Evolutionary conservation across 2,888 invertebrate genomes (phyloP).

Genomic region (Perizoma affinitatum): DNA sequence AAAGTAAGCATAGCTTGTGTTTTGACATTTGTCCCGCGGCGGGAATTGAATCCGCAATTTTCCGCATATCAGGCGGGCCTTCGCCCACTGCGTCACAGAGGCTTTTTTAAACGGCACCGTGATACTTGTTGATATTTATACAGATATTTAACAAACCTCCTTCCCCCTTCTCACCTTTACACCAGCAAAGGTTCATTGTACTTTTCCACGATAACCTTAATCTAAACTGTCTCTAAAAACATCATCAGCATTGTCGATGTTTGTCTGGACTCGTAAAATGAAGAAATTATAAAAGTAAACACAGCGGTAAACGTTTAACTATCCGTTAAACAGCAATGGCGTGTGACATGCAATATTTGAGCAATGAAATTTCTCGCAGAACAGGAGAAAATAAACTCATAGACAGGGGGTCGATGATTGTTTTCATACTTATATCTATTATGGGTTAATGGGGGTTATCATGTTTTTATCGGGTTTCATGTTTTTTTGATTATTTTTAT

Average conservation of each 20-base stretch:
- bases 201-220: conserved; percentile 4
- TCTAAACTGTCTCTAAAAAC: conserved; percentile 23
- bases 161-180: neutral
- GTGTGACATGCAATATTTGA: conserved; percentile 53
- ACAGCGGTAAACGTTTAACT: conserved; percentile 32
- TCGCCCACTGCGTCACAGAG: no score
- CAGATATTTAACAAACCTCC: no score
- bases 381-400: conserved; percentile 32
- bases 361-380: conserved; percentile 45
- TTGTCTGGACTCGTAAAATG: conserved; percentile 41
- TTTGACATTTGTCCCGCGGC: no score
- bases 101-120: no score
- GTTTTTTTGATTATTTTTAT: no score
- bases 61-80: no score
- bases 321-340: conserved; percentile 40
- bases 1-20: no score
- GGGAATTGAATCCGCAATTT: no score
- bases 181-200: conserved; percentile 17
- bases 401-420: conserved; percentile 3
- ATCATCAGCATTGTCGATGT: conserved; percentile 24
- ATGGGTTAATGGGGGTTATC: no score
- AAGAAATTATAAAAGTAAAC: conserved; percentile 51
- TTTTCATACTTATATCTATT: neutral
- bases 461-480: no score
- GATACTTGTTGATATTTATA: no score